These are phyloP conservation scores for Trachemys scripta DNA, from an alignment of 2,113 vertebrate species.

Conservation along the genomic window DNA sequence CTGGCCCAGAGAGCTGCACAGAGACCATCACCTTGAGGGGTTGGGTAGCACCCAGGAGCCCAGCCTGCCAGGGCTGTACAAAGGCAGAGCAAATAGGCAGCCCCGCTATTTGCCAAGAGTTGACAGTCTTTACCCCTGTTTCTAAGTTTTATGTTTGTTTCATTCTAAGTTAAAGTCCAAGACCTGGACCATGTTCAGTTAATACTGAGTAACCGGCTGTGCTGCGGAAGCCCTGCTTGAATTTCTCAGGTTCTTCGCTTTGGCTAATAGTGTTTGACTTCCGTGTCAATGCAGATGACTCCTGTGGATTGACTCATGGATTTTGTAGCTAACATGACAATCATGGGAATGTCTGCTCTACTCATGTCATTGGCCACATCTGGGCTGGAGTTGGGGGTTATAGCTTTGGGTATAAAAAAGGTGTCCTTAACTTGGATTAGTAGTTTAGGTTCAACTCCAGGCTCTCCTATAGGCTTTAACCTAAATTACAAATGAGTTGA, in stretches of 20 bases:
- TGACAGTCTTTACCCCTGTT: not conserved
- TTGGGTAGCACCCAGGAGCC: too few relatives aligned
- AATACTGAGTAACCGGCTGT: too few relatives aligned
- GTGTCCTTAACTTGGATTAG: not conserved
- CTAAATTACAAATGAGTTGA: too few relatives aligned
- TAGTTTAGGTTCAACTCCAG: too few relatives aligned
- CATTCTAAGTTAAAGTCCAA: not conserved
- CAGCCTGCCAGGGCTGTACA: too few relatives aligned
- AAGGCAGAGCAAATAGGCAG: not conserved
- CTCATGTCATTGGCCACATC: not conserved
- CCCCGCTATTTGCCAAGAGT: not conserved
- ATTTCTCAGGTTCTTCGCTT: too few relatives aligned
- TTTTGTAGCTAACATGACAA: not conserved
- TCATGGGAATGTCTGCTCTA: not conserved
- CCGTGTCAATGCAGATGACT: not conserved
- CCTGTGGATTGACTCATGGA: too few relatives aligned
- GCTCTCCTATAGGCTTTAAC: too few relatives aligned
- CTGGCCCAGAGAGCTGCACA: too few relatives aligned
- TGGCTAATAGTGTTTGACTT: not conserved
- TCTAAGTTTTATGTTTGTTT: not conserved
- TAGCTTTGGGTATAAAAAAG: not conserved
- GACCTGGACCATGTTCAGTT: too few relatives aligned
- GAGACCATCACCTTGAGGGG: too few relatives aligned
- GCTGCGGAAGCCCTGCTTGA: too few relatives aligned
- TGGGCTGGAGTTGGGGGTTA: not conserved